Base-by-base conservation (phyloP, 30 jellyfish, hydroid and myxozoan species). In the Aurelia aurita complex sp. Pacific region DNA sequence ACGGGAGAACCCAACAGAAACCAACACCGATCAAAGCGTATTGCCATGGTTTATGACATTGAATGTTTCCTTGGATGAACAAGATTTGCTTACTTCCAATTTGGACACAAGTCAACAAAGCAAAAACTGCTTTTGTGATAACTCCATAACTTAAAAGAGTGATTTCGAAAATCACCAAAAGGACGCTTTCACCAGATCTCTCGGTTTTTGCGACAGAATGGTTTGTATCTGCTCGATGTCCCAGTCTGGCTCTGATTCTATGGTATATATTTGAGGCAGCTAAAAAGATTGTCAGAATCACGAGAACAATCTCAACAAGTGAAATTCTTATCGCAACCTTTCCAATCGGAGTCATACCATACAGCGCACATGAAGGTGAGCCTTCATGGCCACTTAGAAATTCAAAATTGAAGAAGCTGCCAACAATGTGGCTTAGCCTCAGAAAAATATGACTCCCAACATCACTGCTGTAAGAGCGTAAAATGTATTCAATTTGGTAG, bases 31-130 rank as follows among this genome's bases (percentile, higher is more conserved):
- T n/a, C n/a, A n/a, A n/a, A n/a, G n/a, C n/a, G n/a, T n/a, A n/a
- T n/a, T n/a, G n/a, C n/a, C n/a, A n/a, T n/a, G n/a, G n/a, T n/a
- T n/a, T n/a, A n/a, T n/a, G n/a, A n/a, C n/a, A n/a, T n/a, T n/a
- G n/a, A 36, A 85, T 76, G 62, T 51, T 57, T 42, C 88, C 94
- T 74, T 85, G 94, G 1, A 85, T 43, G 64, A 52, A 85, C 62
- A 74, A 66, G 17, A 53, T 15, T 29, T 61, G 61, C 29, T 34
- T 46, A 33, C 18, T 54, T 17, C 64, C 66, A 69, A 71, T 34
- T 11, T 18, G 52, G 51, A 63, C 59, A 54, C 94, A 85, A 40
- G 75, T 42, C n/a, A 85, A 10, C 81, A 74, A 29, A 17, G 59
- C 40, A 61, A 73, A 64, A 2, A 43, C 74, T 14, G 77, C 17